phyloP scores from a whole-genome alignment of 30 jellyfish, hydroid and myxozoan genomes.

The Hydractinia echinata region DNA sequence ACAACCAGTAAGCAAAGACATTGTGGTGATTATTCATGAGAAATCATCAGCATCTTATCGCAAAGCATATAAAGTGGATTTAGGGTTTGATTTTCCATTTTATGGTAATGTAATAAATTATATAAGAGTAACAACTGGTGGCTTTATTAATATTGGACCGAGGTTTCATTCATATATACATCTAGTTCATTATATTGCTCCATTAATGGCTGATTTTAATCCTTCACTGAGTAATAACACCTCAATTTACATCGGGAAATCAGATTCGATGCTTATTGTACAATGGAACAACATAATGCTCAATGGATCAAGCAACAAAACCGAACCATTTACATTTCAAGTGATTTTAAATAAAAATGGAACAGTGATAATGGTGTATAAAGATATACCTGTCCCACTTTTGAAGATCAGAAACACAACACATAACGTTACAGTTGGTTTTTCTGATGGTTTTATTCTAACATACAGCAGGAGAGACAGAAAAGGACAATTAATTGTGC shows the following conservation, averaged over 20 bases:
- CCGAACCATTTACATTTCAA: slow-evolving; percentile 64
- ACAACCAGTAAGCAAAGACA: neutral
- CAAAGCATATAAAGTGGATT: slow-evolving; percentile 9
- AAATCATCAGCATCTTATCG: slow-evolving; percentile 1
- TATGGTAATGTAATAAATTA: slow-evolving; percentile 68
- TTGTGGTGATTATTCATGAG: neutral
- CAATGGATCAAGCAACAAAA: slow-evolving; percentile 30
- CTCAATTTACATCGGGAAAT: slow-evolving; percentile 18
- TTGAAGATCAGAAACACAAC: slow-evolving; percentile 10
- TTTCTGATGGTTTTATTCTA: slow-evolving; percentile 57
- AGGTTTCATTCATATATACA: slow-evolving; percentile 47
- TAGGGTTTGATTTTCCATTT: slow-evolving; percentile 60
- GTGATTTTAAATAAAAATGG: slow-evolving; percentile 59
- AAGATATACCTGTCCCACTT: slow-evolving; percentile 53
- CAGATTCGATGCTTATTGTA: slow-evolving; percentile 42
- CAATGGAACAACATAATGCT: slow-evolving; percentile 62
- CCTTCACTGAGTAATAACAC: slow-evolving; percentile 26
- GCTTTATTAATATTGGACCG: slow-evolving; percentile 71
- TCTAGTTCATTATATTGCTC: slow-evolving; percentile 77
- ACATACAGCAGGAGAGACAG: slow-evolving; percentile 20
- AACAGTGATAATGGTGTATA: slow-evolving; percentile 54
- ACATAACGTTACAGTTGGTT: slow-evolving; percentile 63
- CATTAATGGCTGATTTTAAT: slow-evolving; percentile 77
- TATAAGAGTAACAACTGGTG: slow-evolving; percentile 63
- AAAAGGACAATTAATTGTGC: slow-evolving; percentile 11